Evolutionary conservation across 1,140 invertebrate species (phyloP).

Genomic region (Sitophilus oryzae): DNA sequence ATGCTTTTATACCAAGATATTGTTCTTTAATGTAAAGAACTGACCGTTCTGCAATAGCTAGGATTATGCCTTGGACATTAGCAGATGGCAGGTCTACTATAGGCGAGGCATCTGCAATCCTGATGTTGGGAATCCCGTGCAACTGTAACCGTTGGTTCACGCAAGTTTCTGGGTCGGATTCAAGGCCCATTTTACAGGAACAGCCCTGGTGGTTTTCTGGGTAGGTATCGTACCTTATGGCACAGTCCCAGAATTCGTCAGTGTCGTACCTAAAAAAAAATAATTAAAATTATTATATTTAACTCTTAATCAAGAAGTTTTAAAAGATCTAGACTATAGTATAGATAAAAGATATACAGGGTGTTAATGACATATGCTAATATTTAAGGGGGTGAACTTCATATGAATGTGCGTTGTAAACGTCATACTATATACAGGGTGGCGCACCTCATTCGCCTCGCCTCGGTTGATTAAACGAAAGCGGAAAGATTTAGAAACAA

Average conservation of each 20-base stretch:
- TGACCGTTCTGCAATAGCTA: conserved; percentile 78
- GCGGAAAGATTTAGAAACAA: no score
- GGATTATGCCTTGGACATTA: conserved; percentile 72
- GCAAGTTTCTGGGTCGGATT: conserved; percentile 58
- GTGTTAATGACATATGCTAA: no score
- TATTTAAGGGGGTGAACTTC: no score
- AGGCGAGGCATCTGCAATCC: conserved; percentile 71
- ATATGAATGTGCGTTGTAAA: no score
- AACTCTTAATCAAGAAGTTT: no score
- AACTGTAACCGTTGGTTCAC: conserved; percentile 66
- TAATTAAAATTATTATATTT: neutral
- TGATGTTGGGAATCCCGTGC: conserved; percentile 59
- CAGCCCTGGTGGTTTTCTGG: conserved; percentile 82
- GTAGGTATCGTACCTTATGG: conserved; percentile 63
- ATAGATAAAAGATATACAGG: no score
- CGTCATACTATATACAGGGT: no score
- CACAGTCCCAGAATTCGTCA: conserved; percentile 77
- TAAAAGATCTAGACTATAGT: no score
- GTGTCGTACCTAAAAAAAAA: conserved; percentile 56
- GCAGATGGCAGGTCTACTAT: conserved; percentile 69
- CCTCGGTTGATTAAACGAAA: no score
- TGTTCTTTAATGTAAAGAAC: conserved; percentile 68
- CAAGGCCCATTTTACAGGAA: conserved; percentile 71
- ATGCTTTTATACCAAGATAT: no score
- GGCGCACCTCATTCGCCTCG: no score